Evolutionary conservation across 2,888 invertebrate genomes (phyloP), one percentile per base, ranked within the genome.

Genomic region (Galerucella nymphaeae): DNA sequence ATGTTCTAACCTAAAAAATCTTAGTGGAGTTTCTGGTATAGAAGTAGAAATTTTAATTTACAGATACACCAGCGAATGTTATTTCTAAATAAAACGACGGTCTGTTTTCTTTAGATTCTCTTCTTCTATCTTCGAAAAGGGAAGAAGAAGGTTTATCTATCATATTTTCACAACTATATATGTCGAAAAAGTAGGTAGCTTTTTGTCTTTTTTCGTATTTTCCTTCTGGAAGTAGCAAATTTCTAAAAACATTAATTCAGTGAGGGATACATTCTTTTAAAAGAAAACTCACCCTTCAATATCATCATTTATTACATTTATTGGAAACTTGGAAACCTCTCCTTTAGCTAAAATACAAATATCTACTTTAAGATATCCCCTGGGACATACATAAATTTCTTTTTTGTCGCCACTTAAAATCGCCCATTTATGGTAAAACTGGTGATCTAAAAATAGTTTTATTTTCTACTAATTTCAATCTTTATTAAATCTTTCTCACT

Each of bases 391-490:
- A 9, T 76, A 76, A 0, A 72, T 71, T 50, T 84, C 83, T 23
- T 78, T 75, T 45, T 91, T 90, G 0, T 93, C 92, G 71, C 92
- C 88, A 41, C 90, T 90, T 57, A 96, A 86, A 81, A 93, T 91
- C 0, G 93, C 94, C 96, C 96, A 97, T 86, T 96, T 96, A 83
- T 94, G 94, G 83, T 91, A 93, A 82, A 94, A 93, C 83, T 93
- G 92, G 82, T 93, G 96, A 86, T 93, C 94, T 92, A 85, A 50
- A 79, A 82, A 70, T n/a, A 18, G 13, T n/a, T 6, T 55, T 16
- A 6, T 10, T n/a, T 30, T 30, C 30, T 30, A 30, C 5, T 30
- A 30, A 30, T 30, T 30, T 30, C 8, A 0, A 30, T 30, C 30
- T 30, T 14, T 8, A n/a, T 48, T 48, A 6, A 48, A 48, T n/a